Evolutionary conservation across 2,888 invertebrate species (phyloP), one percentile per base, ranked within the genome.

Genomic region (Drosophila gaucha): DNA sequence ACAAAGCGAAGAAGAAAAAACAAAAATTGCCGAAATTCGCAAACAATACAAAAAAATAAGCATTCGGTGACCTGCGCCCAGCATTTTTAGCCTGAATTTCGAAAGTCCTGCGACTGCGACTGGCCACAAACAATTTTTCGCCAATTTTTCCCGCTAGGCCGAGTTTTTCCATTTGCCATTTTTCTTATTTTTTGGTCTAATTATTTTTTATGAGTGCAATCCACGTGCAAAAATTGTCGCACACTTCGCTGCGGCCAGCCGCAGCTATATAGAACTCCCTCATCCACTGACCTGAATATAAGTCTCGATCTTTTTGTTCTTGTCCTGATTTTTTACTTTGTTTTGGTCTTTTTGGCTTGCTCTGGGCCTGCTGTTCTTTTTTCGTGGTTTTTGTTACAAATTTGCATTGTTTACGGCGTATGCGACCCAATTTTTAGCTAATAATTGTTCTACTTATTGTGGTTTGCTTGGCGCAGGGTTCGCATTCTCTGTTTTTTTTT

Each of bases 101-200:
- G 80, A 75, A 84, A 75, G 82, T 71, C 80, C 16, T 26, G 24
- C 41, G 26, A 9, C 26, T 16, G 8, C 22, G 24, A n/a, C 16
- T n/a, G 12, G 43, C 43, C 43, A 12, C 43, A 18, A 0, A 14
- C 2, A n/a, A 14, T 3, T 39, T 22, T 16, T 16, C 26, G 16
- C 26, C 44, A 26, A 52, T 59, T 56, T 52, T 22, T 8, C 16
- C 44, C 8, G 36, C 20, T 6, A 18, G 5, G 18, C 2, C 22
- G 10, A 22, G 55, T 39, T 39, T 49, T 59, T 35, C 35, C 39
- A 69, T 49, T 63, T 72, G 58, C 84, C n/a, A n/a, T n/a, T n/a
- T n/a, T n/a, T n/a, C n/a, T n/a, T n/a, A 89, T 88, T 89, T 89
- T 89, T 90, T 89, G 90, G 68, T 77, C 89, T 90, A 89, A 89